A percentile compares a stretch with the other conserved stretches of the same genome.
phyloP scores from a whole-genome alignment of 2,113 vertebrate genomes.

The Tragulus kanchil region DNA sequence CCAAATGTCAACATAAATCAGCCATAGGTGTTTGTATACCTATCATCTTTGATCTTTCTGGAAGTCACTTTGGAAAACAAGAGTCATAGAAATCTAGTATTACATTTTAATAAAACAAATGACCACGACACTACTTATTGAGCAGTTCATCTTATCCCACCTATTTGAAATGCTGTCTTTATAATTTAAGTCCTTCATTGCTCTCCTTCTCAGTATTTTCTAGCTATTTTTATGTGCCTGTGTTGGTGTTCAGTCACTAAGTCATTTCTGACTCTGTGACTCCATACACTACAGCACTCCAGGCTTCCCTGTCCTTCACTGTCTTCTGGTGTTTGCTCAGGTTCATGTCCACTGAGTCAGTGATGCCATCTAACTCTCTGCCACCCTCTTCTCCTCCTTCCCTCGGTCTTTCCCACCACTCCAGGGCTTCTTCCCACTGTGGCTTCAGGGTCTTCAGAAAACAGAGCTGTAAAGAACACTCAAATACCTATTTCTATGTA shows the following conservation, averaged over 20 bases:
- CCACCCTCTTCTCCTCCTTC: too few relatives aligned
- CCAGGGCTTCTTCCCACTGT: too few relatives aligned
- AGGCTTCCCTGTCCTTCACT: too few relatives aligned
- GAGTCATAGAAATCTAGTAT: conserved; percentile 4
- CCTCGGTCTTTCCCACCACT: too few relatives aligned
- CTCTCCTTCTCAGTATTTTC: not conserved
- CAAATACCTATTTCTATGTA: not conserved
- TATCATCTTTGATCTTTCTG: conserved; percentile 41
- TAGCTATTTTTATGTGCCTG: not conserved
- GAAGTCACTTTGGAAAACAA: conserved; percentile 51
- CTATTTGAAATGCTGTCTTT: not conserved
- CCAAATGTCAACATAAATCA: too few relatives aligned
- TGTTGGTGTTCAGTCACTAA: too few relatives aligned
- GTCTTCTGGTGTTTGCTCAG: too few relatives aligned
- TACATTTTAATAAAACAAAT: conserved; percentile 19
- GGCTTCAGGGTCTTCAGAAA: too few relatives aligned
- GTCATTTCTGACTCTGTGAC: too few relatives aligned
- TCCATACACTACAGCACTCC: too few relatives aligned
- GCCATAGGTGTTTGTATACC: not conserved
- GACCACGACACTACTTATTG: not conserved
- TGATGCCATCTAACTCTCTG: too few relatives aligned
- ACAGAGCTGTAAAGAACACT: not conserved
- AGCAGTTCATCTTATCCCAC: not conserved
- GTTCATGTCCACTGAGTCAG: too few relatives aligned
- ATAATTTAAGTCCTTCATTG: not conserved